Conservation (phyloP, 2,888 invertebrate genomes). For the Calameuta idolon region DNA sequence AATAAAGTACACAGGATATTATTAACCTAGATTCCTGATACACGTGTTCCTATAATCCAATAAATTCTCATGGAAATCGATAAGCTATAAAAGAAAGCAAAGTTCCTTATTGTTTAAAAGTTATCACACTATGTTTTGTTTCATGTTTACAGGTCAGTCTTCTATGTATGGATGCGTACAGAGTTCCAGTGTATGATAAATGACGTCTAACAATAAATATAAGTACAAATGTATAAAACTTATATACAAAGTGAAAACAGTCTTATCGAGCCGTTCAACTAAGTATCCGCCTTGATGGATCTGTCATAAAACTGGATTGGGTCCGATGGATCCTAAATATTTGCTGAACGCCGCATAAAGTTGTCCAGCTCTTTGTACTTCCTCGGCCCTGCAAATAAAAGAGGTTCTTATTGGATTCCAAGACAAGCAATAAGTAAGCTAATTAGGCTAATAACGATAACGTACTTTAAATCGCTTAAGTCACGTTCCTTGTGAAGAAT, state of each 20-base stretch:
- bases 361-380: slow-evolving; percentile 56
- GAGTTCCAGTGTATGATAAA: not conserved
- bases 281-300: not conserved
- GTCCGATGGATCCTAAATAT: slow-evolving; percentile 52
- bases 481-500: slow-evolving; percentile 50
- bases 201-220: slow-evolving; percentile 2
- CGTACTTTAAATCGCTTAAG: slow-evolving; percentile 52
- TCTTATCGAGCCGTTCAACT: not conserved
- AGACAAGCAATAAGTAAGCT: slow-evolving; percentile 1
- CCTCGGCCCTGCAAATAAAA: slow-evolving; percentile 49
- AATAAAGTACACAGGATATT: not conserved
- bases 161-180: not conserved
- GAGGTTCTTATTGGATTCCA: not conserved
- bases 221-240: slow-evolving; percentile 8
- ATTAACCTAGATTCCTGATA: not conserved
- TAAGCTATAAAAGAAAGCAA: not conserved
- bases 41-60: not conserved
- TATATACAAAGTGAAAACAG: slow-evolving; percentile 6
- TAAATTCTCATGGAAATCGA: not conserved
- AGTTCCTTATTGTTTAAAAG: not conserved
- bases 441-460: slow-evolving; percentile 4
- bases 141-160: not conserved
- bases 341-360: slow-evolving; percentile 60
- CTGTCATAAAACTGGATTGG: slow-evolving; percentile 31
- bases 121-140: not conserved